A percentile compares a stretch with the other conserved stretches of the same genome.
Conservation (phyloP, 2,113 vertebrate genomes). For the Anseranas semipalmata region DNA sequence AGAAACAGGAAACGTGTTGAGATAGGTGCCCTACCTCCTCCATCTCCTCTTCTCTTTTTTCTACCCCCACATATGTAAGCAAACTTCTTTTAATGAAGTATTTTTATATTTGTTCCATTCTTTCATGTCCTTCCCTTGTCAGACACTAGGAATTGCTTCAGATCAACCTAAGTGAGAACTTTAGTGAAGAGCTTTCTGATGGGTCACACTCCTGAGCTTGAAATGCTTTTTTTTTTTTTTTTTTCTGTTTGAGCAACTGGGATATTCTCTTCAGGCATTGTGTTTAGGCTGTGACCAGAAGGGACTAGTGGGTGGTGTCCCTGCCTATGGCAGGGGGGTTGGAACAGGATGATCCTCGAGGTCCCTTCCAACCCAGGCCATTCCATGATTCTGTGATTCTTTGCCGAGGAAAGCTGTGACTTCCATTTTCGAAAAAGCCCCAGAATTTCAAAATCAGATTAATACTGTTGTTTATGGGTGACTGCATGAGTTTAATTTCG, state of each 20-base stretch:
- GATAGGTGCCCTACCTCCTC: neutral
- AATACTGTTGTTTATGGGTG: neutral
- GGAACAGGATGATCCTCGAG: no score
- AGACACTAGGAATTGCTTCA: neutral
- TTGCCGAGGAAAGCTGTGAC: neutral
- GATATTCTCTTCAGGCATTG: neutral
- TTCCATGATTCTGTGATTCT: no score
- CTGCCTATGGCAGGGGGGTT: no score
- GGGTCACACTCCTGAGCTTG: fast-evolving
- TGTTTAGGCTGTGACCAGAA: neutral
- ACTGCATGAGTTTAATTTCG: neutral
- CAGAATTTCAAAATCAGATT: neutral
- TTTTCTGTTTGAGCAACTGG: neutral
- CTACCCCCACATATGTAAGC: neutral
- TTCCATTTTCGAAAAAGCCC: neutral
- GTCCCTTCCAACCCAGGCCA: neutral
- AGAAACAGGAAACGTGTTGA: neutral
- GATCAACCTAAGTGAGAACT: neutral
- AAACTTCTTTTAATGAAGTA: neutral
- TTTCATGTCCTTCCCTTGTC: neutral
- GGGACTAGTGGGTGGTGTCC: no score
- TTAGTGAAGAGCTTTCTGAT: neutral
- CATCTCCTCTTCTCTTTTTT: neutral
- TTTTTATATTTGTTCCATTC: neutral
- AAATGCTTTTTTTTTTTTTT: neutral